Evolutionary conservation across 2,797 vertebrate genomes (phyloP).

Genomic region (Neosalanx taihuensis): DNA sequence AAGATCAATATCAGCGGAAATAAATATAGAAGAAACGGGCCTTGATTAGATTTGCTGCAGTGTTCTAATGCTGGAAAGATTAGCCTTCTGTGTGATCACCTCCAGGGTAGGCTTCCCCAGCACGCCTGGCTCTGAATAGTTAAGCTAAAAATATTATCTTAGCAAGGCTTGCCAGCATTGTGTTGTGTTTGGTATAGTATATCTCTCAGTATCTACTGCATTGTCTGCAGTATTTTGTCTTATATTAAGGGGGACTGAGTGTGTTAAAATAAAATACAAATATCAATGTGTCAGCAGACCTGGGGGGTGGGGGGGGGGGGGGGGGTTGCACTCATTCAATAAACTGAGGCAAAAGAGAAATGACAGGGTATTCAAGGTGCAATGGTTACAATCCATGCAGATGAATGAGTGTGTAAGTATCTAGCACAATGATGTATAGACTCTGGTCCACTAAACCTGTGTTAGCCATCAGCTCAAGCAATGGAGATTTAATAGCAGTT

Average conservation of each 20-base stretch:
- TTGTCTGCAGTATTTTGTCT: not conserved
- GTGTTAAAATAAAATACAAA: no score
- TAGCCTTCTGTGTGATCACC: constrained; percentile 55
- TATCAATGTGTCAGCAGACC: no score
- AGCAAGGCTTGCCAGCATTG: constrained; percentile 2
- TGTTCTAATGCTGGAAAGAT: constrained; percentile 40
- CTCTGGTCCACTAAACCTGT: not conserved
- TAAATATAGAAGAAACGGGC: constrained; percentile 33
- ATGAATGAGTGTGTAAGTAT: no score
- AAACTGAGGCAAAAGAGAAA: no score
- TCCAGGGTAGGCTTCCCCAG: constrained; percentile 32
- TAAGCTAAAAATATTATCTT: constrained; percentile 17
- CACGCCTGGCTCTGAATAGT: constrained; percentile 25
- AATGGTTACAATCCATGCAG: no score
- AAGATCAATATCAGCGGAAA: constrained; percentile 44
- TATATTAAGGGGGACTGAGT: not conserved
- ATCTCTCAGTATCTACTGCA: not conserved
- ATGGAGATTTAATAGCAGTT: not conserved
- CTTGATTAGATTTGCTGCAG: constrained; percentile 62
- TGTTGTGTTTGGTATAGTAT: not conserved
- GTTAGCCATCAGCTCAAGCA: not conserved
- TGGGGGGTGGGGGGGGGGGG: no score
- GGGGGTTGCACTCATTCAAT: no score
- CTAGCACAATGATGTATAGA: not conserved
- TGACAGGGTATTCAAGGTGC: no score